These are phyloP conservation scores for Loris lydekkerianus DNA, from an alignment of 2,797 vertebrate genomes.

Conservation along the genomic window DNA sequence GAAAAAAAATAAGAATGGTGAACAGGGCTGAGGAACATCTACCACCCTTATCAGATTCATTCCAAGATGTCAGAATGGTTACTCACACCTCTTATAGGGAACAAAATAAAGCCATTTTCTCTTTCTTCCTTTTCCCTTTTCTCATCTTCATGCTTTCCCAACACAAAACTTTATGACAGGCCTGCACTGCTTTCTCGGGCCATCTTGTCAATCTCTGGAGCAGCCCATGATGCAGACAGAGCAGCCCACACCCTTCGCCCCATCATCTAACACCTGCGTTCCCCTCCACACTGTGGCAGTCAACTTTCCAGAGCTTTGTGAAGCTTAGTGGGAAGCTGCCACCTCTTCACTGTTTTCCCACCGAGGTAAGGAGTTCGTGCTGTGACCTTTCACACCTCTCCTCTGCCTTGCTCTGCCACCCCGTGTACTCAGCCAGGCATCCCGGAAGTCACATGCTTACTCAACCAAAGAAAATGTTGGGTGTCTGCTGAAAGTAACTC, in stretches of 20 bases:
- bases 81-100: neutral
- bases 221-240: neutral
- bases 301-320: neutral
- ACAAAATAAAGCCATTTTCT: neutral
- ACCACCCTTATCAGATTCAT: neutral
- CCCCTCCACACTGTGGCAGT: neutral
- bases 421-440: neutral
- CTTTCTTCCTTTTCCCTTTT: neutral
- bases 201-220: neutral
- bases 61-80: neutral
- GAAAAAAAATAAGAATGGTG: neutral
- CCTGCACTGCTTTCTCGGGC: neutral
- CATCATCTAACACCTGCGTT: neutral
- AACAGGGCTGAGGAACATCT: neutral
- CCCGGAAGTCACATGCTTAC: neutral
- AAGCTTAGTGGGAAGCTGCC: neutral
- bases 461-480: neutral
- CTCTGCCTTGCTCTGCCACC: neutral
- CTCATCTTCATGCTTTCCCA: neutral
- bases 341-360: neutral
- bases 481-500: neutral
- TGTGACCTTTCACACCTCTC: neutral
- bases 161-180: neutral
- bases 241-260: accelerated
- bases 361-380: neutral